These are phyloP conservation scores for Ommatoiulus sabulosus DNA, from an alignment of 2,888 invertebrate species.

Conservation along the genomic window DNA sequence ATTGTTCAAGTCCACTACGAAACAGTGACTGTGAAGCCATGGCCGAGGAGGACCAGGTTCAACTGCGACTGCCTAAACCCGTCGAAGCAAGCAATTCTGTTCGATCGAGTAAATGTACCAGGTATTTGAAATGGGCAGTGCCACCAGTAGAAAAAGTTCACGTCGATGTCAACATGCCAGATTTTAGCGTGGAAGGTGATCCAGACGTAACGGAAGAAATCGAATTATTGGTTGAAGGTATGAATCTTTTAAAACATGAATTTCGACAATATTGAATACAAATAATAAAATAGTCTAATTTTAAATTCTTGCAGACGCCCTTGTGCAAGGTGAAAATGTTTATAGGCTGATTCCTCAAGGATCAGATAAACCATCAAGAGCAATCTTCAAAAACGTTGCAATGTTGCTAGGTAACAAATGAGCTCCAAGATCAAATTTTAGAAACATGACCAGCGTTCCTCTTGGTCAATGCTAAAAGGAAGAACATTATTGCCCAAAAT, in stretches of 20 bases:
- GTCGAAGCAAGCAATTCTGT: background rate
- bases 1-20: background rate
- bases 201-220: slow-evolving; percentile 48
- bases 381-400: slow-evolving; percentile 50
- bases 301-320: slow-evolving; percentile 38
- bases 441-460: background rate
- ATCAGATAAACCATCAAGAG: slow-evolving; percentile 50
- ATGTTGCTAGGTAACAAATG: slow-evolving; percentile 52
- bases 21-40: background rate
- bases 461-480: background rate
- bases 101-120: slow-evolving; percentile 26
- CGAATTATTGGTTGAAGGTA: slow-evolving; percentile 56
- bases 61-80: background rate
- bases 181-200: slow-evolving; percentile 55
- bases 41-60: slow-evolving; percentile 3
- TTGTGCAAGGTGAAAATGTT: slow-evolving; percentile 53
- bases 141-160: slow-evolving; percentile 31
- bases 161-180: slow-evolving; percentile 52
- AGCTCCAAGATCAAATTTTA: no score
- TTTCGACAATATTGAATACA: background rate
- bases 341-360: slow-evolving; percentile 53
- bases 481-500: background rate
- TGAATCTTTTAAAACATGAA: background rate
- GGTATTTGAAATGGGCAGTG: slow-evolving; percentile 44
- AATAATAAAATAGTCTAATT: background rate